Evolutionary conservation across 2,113 vertebrate species (phyloP), one percentile per base, ranked within the genome.

Genomic region (Aix galericulata): DNA sequence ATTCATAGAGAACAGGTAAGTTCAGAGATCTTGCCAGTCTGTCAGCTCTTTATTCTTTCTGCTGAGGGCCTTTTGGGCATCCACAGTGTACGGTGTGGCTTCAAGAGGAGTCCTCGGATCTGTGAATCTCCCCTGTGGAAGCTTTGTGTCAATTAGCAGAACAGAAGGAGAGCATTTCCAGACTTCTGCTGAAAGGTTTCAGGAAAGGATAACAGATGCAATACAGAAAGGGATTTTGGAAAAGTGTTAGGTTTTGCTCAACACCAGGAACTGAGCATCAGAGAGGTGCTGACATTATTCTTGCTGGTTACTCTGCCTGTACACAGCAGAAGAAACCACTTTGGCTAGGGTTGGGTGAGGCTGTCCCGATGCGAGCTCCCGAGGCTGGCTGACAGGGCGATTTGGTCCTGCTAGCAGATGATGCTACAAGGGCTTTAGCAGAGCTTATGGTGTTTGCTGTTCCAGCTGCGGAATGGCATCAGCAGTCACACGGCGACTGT

Each of bases 221-320:
- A 26, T 53, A 22, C 7, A 38, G 20, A 53, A 40, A 34, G 17
- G 64, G 44, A 32, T 80, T 59, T 84, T 64, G 29, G 26, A 48
- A 75, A 25, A 1, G 2, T 0, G 0, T 31, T 29, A 26, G n/a
- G n/a, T 81, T 8, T 59, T 66, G 18, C 15, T 76, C 38, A 38
- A 40, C 66, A 46, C 42, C 40, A 20, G n/a, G 38, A 66, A 5
- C 6, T 11, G 17, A 85, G 34, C 14, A 14, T 12, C 2, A 2
- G 60, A 58, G 26, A n/a, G 44, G 6, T 58, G 22, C 25, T 59
- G 79, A 21, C 1, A 0, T 68, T 38, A 31, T 36, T 52, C 13
- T 26, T 52, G 11, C 20, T 53, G 34, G 38, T 50, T 87, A 18
- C 60, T 23, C 31, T 60, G 38, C 38, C 22, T 27, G 16, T 34